phyloP scores from a whole-genome alignment of 2,888 invertebrate species.

The Papilio demoleus region DNA sequence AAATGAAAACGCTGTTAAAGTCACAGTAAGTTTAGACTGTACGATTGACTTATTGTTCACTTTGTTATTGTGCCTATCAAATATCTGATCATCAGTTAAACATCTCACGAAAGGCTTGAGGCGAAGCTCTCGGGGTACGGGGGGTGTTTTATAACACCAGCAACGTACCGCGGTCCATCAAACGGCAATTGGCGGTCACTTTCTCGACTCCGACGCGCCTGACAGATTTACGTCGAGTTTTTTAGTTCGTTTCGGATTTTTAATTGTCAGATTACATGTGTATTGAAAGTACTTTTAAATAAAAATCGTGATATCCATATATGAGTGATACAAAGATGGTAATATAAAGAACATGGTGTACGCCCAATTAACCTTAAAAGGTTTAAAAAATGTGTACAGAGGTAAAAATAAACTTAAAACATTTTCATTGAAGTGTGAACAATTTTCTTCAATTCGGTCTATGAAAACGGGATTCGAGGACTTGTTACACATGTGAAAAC shows the following conservation, averaged over 20 bases:
- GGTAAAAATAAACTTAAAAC: background rate
- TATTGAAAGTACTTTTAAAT: slow-evolving; percentile 21
- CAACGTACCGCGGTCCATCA: slow-evolving; percentile 23
- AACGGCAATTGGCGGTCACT: slow-evolving; percentile 31
- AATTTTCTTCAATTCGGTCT: too few species aligned
- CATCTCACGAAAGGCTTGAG: slow-evolving; percentile 1
- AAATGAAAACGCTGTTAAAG: background rate
- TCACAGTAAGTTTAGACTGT: background rate
- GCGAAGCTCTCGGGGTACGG: background rate
- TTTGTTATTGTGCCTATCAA: slow-evolving; percentile 4
- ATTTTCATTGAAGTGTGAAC: background rate
- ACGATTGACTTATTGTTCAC: background rate
- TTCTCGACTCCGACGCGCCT: slow-evolving; percentile 37
- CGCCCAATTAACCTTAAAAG: background rate
- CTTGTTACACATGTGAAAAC: too few species aligned
- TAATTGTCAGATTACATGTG: slow-evolving; percentile 35
- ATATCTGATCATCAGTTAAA: slow-evolving; percentile 6
- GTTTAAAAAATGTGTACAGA: background rate
- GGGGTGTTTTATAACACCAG: slow-evolving; percentile 21
- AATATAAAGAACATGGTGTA: background rate
- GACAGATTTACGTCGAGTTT: slow-evolving; percentile 30
- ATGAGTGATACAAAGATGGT: too few species aligned
- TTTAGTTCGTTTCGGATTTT: slow-evolving; percentile 23
- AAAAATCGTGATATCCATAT: slow-evolving; percentile 20
- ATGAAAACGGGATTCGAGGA: too few species aligned